Percentiles rank a stretch among this genome's conserved stretches.
Evolutionary conservation across 2,888 invertebrate species (phyloP).

Genomic region (Chrysomela aeneicollis): DNA sequence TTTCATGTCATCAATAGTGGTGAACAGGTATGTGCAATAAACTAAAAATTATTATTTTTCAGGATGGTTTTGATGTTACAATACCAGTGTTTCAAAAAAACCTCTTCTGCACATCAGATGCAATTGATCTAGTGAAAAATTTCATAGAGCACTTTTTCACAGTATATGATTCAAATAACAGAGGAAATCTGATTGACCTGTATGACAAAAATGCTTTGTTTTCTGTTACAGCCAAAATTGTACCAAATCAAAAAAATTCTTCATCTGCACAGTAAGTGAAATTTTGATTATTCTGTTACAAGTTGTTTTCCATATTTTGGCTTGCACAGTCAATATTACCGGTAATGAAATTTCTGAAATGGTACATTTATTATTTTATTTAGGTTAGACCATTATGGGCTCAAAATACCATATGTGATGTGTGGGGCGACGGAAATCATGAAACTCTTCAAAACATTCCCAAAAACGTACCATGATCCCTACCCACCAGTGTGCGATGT

Average conservation of each 20-base stretch:
- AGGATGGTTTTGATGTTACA: conserved; percentile 29
- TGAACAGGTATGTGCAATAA: too few species aligned
- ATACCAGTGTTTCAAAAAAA: conserved; percentile 26
- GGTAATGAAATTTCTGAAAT: too few species aligned
- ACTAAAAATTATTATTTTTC: conserved; percentile 18
- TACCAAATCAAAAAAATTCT: conserved; percentile 26
- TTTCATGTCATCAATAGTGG: too few species aligned
- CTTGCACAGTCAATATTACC: too few species aligned
- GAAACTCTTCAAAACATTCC: conserved; percentile 30
- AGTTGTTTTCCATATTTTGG: too few species aligned
- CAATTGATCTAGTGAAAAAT: conserved; percentile 30
- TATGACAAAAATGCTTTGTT: conserved; percentile 36
- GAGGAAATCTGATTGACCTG: conserved; percentile 25
- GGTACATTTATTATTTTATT: too few species aligned
- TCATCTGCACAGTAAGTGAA: conserved; percentile 24
- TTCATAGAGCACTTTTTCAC: conserved; percentile 38
- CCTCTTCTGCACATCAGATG: conserved; percentile 29
- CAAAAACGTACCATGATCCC: conserved; percentile 31
- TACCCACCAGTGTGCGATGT: conserved; percentile 27
- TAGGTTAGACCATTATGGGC: conserved; percentile 33
- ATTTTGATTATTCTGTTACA: background rate
- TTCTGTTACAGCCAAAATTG: conserved; percentile 32
- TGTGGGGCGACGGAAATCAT: conserved; percentile 27
- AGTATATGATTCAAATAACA: conserved; percentile 30
- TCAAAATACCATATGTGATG: conserved; percentile 17